Evolutionary conservation across 2,888 invertebrate genomes (phyloP).

Genomic region (Amorpha juglandis): DNA sequence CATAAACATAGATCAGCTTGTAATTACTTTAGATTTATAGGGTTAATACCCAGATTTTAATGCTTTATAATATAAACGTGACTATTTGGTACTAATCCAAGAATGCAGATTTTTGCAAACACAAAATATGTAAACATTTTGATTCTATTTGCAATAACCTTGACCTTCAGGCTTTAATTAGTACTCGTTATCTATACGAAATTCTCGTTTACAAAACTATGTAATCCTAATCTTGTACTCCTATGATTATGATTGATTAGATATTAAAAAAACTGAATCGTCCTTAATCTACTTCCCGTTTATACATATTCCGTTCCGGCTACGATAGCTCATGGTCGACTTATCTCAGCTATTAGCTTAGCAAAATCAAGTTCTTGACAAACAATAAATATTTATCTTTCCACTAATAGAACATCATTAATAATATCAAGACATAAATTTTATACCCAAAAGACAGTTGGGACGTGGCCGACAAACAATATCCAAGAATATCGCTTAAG

Average conservation of each 20-base stretch:
- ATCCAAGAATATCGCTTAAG: too few species aligned
- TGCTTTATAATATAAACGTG: neutral
- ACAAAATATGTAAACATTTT: neutral
- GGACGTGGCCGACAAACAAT: too few species aligned
- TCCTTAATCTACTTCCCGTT: too few species aligned
- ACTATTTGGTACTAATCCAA: conserved; percentile 16
- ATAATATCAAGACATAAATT: too few species aligned
- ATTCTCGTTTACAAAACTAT: neutral
- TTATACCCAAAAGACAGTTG: too few species aligned
- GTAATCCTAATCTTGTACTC: neutral
- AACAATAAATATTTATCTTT: neutral
- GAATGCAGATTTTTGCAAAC: neutral
- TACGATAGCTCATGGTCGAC: too few species aligned
- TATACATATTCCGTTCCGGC: too few species aligned
- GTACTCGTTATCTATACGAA: neutral
- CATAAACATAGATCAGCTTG: neutral
- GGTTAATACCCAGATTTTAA: neutral
- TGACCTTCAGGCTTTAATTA: neutral
- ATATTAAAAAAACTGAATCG: neutral
- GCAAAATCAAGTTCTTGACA: too few species aligned
- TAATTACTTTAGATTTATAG: neutral
- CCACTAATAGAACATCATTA: neutral
- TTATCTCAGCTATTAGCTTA: too few species aligned
- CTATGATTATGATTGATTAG: neutral
- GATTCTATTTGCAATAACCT: neutral